Percentiles rank a stretch among this genome's conserved stretches.
Evolutionary conservation across 1,140 invertebrate species (phyloP).

Genomic region (Lutraria rhynchaena): DNA sequence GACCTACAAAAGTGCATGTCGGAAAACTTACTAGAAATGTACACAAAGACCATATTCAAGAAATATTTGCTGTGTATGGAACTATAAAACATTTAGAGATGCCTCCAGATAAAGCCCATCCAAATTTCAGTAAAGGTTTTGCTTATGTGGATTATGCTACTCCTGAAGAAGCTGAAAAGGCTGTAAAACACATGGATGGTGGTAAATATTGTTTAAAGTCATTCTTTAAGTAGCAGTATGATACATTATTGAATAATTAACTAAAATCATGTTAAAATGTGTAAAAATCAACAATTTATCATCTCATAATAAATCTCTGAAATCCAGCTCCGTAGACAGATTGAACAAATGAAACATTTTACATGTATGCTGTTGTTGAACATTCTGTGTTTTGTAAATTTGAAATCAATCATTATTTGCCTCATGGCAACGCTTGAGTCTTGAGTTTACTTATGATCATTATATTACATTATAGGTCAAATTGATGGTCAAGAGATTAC

Average conservation of each 20-base stretch:
- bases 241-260: too few relatives aligned
- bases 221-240: too few relatives aligned
- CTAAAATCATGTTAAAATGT: too few relatives aligned
- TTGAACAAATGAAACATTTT: too few relatives aligned
- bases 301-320: too few relatives aligned
- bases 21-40: constrained; percentile 96
- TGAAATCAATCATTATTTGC: too few relatives aligned
- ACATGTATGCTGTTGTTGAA: too few relatives aligned
- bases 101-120: constrained; percentile 92
- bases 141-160: constrained; percentile 97
- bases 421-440: too few relatives aligned
- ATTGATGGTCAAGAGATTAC: constrained; percentile 96
- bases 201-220: too few relatives aligned
- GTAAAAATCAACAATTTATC: too few relatives aligned
- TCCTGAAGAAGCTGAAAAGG: constrained; percentile 97
- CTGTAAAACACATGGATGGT: constrained; percentile 99
- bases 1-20: constrained; percentile 91
- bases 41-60: constrained; percentile 93
- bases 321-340: too few relatives aligned
- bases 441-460: not conserved
- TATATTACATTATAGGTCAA: constrained; percentile 81
- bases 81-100: constrained; percentile 95
- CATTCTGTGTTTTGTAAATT: too few relatives aligned
- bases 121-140: constrained; percentile 93
- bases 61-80: constrained; percentile 98